phyloP scores from a whole-genome alignment of 2,888 invertebrate species.

The Eilema griseolum region DNA sequence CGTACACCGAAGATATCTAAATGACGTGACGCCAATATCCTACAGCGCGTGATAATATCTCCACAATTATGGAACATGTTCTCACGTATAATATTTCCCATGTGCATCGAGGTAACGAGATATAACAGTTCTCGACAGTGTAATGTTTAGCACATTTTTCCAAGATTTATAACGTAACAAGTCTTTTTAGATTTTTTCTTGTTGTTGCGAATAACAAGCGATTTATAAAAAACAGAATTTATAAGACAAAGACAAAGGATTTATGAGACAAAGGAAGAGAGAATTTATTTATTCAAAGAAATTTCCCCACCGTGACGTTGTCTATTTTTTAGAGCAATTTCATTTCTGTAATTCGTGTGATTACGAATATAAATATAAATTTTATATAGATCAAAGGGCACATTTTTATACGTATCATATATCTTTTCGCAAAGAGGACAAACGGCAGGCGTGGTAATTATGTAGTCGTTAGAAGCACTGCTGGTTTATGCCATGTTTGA shows the following conservation, averaged over 20 bases:
- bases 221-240: slow-evolving; percentile 53
- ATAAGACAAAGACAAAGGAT: slow-evolving; percentile 53
- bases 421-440: slow-evolving; percentile 44
- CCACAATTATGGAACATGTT: slow-evolving; percentile 66
- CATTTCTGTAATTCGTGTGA: slow-evolving; percentile 45
- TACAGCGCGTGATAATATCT: slow-evolving; percentile 60
- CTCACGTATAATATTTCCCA: slow-evolving; percentile 70
- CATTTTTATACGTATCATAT: slow-evolving; percentile 34
- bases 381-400: slow-evolving; percentile 39
- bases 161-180: slow-evolving; percentile 35
- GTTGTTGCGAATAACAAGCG: slow-evolving; percentile 55
- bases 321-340: slow-evolving; percentile 42
- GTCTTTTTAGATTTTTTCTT: slow-evolving; percentile 48
- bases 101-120: slow-evolving; percentile 61
- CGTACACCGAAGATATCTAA: slow-evolving; percentile 39
- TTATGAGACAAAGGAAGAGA: slow-evolving; percentile 55
- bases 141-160: slow-evolving; percentile 37
- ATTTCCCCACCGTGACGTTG: slow-evolving; percentile 33
- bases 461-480: slow-evolving; percentile 48
- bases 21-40: slow-evolving; percentile 51
- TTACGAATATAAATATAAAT: slow-evolving; percentile 48
- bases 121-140: slow-evolving; percentile 57
- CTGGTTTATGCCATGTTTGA: slow-evolving; percentile 51
- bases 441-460: slow-evolving; percentile 55
- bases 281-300: slow-evolving; percentile 51